These are phyloP conservation scores for Chaetodon trifasciatus DNA, from an alignment of 2,797 vertebrate species.

Conservation along the genomic window DNA sequence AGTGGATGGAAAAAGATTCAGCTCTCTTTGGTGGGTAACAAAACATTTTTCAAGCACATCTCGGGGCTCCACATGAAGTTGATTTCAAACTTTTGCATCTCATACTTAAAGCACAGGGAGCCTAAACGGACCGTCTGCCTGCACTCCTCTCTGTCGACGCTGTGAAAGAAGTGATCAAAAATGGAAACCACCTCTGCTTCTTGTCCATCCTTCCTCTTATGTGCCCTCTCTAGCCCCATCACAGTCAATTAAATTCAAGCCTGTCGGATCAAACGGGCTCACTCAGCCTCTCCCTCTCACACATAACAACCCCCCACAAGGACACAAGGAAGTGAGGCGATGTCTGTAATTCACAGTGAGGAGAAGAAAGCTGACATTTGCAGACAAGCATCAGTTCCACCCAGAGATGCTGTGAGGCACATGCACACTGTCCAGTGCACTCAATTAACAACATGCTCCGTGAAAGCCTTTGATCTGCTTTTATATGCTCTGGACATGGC, in stretches of 20 bases:
- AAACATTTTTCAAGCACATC: slow-evolving; percentile 20
- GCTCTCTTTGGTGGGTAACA: slow-evolving; percentile 41
- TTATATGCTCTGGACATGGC: slow-evolving; percentile 50
- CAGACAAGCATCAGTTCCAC: slow-evolving; percentile 52
- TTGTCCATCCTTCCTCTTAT: slow-evolving; percentile 48
- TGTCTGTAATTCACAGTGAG: slow-evolving; percentile 70
- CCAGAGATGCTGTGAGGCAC: slow-evolving; percentile 47
- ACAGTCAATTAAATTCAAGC: slow-evolving; percentile 80
- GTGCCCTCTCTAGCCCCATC: slow-evolving; percentile 71
- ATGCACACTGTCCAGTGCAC: slow-evolving; percentile 56
- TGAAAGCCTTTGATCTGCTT: slow-evolving; percentile 77
- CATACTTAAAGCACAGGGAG: slow-evolving; percentile 6
- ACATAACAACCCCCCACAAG: slow-evolving; percentile 69
- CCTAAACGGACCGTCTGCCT: neutral
- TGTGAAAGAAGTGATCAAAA: slow-evolving; percentile 39
- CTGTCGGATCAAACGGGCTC: slow-evolving; percentile 82
- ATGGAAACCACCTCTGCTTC: slow-evolving; percentile 63
- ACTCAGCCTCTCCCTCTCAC: slow-evolving; percentile 42
- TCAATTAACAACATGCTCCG: slow-evolving; percentile 67
- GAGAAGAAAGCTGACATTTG: slow-evolving; percentile 79
- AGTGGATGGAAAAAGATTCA: neutral
- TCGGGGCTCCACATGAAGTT: slow-evolving; percentile 28
- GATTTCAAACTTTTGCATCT: slow-evolving; percentile 37
- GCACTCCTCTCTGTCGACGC: slow-evolving; percentile 10
- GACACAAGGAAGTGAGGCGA: slow-evolving; percentile 55